Evolutionary conservation across 2,113 vertebrate species (phyloP), one percentile per base, ranked within the genome.

Genomic region (Paramisgurnus dabryanus): DNA sequence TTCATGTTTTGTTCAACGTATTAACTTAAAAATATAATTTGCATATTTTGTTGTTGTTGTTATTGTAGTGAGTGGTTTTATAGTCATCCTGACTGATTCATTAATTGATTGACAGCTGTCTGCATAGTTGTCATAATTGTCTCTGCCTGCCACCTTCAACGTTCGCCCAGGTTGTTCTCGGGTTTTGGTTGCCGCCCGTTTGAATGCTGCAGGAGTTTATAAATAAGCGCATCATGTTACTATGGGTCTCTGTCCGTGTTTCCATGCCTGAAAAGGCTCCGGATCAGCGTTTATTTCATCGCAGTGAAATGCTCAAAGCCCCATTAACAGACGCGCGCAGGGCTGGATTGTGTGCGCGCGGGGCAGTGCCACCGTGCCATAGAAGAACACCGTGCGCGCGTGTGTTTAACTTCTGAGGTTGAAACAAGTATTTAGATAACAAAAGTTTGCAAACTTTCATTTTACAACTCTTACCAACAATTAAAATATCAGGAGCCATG

Each of bases 201-300:
- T 27, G 47, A 49, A 55, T 53, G 12, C 53, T n/a, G 10, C 18
- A 40, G 27, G 43, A 11, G 49, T 81, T 81, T 81, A 81, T 77
- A 69, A 81, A 75, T 78, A 78, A 69, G 61, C 34, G 43, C 45
- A 8, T 81, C 75, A 58, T 68, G 67, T 81, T 61, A 55, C 79
- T 64, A 41, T 58, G 39, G n/a, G 10, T 39, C 15, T 66, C 40
- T 43, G n/a, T n/a, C 55, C 18, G 17, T 58, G 55, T 58, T 78
- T 82, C 81, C 81, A 83, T 57, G 57, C 61, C 61, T 70, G 60
- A 78, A 84, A 73, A 67, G 75, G 75, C 63, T 61, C 11, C 7
- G 7, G 60, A 47, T 64, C 43, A 17, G 47, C 12, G 41, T 53
- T 53, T 58, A 18, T 18, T n/a, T 58, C 17, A 58, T 58, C 55